phyloP scores from a whole-genome alignment of 2,797 vertebrate species.

The Crypturellus tataupa region DNA sequence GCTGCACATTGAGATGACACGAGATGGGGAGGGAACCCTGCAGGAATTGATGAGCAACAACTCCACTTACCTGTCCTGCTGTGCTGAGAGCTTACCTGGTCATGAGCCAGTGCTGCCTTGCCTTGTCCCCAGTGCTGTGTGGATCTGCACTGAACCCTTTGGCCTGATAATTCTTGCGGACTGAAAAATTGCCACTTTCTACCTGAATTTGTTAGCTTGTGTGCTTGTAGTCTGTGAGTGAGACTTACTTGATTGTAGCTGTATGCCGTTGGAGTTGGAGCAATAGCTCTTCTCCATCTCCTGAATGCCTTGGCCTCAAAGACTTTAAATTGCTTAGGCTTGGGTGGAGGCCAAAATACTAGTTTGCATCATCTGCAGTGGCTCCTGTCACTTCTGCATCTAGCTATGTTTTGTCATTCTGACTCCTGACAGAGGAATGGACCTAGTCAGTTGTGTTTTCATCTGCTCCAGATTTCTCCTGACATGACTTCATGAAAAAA shows the following conservation, averaged over 20 bases:
- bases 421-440: constrained; percentile 85
- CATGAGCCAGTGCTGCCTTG: constrained; percentile 89
- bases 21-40: constrained; percentile 75
- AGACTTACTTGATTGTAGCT: constrained; percentile 83
- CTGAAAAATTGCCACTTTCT: constrained; percentile 86
- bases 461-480: constrained; percentile 74
- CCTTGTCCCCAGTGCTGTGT: constrained; percentile 88
- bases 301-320: constrained; percentile 81
- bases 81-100: constrained; percentile 85
- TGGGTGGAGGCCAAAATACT: constrained; percentile 83
- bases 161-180: constrained; percentile 86
- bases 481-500: constrained; percentile 77
- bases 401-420: constrained; percentile 83
- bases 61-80: constrained; percentile 84
- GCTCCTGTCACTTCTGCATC: constrained; percentile 87
- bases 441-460: constrained; percentile 84
- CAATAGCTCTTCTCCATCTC: constrained; percentile 72
- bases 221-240: constrained; percentile 92
- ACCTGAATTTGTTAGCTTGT: constrained; percentile 88
- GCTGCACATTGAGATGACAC: constrained; percentile 91
- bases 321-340: constrained; percentile 86
- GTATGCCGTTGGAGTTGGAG: constrained; percentile 77
- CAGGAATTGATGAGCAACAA: constrained; percentile 81
- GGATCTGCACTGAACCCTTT: constrained; percentile 84
- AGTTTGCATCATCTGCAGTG: constrained; percentile 88